phyloP scores from a whole-genome alignment of 1,140 invertebrate genomes.

The Sminthurinus signatus region DNA sequence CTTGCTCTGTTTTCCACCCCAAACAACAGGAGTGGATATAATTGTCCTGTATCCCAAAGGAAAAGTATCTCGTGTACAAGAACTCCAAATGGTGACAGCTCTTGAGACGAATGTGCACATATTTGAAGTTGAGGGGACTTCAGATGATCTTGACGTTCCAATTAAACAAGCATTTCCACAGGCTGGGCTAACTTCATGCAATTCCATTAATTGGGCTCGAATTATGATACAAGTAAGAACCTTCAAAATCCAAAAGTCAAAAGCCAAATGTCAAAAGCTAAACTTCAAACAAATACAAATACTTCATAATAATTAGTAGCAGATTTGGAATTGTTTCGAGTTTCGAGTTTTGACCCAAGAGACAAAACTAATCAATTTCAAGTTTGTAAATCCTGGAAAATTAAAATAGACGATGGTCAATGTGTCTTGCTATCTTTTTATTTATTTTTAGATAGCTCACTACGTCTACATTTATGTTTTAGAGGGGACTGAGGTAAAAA shows the following conservation, averaged over 20 bases:
- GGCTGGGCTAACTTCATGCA: conserved; percentile 46
- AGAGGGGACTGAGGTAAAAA: conserved; percentile 27
- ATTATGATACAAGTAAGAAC: conserved; percentile 50
- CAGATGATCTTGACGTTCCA: conserved; percentile 49
- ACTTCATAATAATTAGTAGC: no score
- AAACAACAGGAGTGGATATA: conserved; percentile 45
- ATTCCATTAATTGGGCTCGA: conserved; percentile 52
- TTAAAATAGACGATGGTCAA: no score
- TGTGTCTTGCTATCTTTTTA: conserved; percentile 1
- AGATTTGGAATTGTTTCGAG: no score
- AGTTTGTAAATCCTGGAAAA: no score
- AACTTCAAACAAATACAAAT: not conserved
- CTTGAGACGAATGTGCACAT: conserved; percentile 49
- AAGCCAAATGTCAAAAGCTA: no score
- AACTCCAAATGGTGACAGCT: conserved; percentile 50
- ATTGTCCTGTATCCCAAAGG: conserved; percentile 49
- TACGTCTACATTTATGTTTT: conserved; percentile 49
- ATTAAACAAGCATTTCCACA: conserved; percentile 48
- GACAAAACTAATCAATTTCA: no score
- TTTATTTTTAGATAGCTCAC: conserved; percentile 44
- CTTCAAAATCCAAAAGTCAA: no score
- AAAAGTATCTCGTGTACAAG: conserved; percentile 47
- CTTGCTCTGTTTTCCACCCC: no score
- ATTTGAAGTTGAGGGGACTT: conserved; percentile 48
- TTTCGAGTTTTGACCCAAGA: no score